phyloP scores from a whole-genome alignment of 2,888 invertebrate genomes.

The Sphinx pinastri region DNA sequence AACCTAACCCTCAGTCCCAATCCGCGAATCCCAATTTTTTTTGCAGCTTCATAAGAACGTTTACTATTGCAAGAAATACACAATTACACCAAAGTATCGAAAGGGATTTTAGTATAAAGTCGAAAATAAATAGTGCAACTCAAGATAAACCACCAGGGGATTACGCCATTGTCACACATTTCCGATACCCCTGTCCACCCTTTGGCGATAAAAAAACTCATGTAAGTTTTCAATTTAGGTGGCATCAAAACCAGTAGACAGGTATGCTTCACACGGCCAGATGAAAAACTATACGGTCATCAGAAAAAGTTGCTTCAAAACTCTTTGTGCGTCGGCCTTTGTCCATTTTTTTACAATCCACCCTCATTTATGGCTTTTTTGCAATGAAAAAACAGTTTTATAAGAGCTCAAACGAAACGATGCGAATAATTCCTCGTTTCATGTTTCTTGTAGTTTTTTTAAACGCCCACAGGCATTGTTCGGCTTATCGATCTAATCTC shows the following conservation, averaged over 20 bases:
- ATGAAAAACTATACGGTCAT: constrained; percentile 64
- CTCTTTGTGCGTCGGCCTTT: constrained; percentile 74
- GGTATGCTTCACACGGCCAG: constrained; percentile 48
- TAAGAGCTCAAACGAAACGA: constrained; percentile 80
- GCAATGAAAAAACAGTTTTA: constrained; percentile 79
- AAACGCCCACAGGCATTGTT: constrained; percentile 77
- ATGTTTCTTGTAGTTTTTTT: constrained; percentile 75
- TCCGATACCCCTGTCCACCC: constrained; percentile 8
- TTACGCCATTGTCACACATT: not conserved
- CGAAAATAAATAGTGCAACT: not conserved
- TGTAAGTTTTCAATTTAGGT: constrained; percentile 28
- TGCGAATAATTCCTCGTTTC: constrained; percentile 83
- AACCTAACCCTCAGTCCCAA: too few relatives aligned
- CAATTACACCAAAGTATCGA: too few relatives aligned
- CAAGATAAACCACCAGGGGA: not conserved
- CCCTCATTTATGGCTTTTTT: constrained; percentile 78
- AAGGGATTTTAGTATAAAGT: too few relatives aligned
- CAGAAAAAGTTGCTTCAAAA: constrained; percentile 70
- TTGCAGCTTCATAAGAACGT: too few relatives aligned
- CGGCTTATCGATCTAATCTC: constrained; percentile 79
- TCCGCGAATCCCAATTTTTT: too few relatives aligned
- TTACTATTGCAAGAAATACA: too few relatives aligned
- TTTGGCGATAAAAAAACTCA: not conserved
- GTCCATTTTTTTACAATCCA: constrained; percentile 72
- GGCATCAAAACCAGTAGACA: constrained; percentile 39